Conservation (phyloP, 2,113 vertebrate genomes). For the Phrynosoma blainvillii region DNA sequence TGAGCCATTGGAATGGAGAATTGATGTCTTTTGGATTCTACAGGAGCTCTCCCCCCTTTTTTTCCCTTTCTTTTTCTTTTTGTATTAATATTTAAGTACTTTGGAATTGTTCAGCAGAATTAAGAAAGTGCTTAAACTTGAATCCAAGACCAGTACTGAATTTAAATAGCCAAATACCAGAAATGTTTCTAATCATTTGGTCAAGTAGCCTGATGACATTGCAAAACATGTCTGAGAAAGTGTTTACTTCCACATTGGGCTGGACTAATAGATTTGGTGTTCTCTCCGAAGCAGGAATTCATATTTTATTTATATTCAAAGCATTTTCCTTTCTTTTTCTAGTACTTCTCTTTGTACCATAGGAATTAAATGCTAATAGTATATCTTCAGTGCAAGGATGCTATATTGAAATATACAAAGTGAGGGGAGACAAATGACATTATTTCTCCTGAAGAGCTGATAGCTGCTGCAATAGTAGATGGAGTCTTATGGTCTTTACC, state of each 20-base stretch:
- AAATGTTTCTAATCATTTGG: background rate
- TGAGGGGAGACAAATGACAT: background rate
- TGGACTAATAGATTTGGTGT: background rate
- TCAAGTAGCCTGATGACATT: background rate
- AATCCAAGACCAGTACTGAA: background rate
- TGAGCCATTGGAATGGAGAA: constrained; percentile 21
- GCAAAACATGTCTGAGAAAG: background rate
- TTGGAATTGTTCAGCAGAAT: background rate
- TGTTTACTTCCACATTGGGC: background rate
- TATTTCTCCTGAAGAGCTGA: background rate
- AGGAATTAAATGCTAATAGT: background rate
- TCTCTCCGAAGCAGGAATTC: background rate
- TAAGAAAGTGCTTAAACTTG: background rate
- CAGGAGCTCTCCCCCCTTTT: constrained; percentile 55
- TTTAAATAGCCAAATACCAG: background rate
- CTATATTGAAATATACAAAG: background rate
- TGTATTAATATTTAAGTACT: constrained; percentile 18
- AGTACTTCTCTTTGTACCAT: background rate
- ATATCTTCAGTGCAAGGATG: background rate
- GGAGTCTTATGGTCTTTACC: background rate
- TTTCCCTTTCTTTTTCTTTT: background rate
- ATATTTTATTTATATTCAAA: background rate
- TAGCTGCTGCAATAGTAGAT: background rate
- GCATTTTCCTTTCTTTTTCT: too few relatives aligned
- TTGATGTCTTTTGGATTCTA: constrained; percentile 55